Percentiles rank a stretch among this genome's conserved stretches.
phyloP scores from a whole-genome alignment of 2,888 invertebrate genomes.

The Tineola bisselliella region DNA sequence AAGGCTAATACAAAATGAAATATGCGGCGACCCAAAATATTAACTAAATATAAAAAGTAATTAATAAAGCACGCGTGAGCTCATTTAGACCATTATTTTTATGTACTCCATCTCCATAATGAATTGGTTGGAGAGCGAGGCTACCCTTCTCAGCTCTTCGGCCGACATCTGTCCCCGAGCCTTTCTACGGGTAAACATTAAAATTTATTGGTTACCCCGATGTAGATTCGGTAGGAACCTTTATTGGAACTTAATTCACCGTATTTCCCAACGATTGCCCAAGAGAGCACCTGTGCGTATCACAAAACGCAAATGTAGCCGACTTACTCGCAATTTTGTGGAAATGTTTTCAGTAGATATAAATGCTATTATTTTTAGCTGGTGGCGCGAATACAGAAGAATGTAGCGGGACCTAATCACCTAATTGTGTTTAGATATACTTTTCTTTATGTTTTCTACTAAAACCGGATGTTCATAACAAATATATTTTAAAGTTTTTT shows the following conservation, averaged over 20 bases:
- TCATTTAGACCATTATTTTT: background rate
- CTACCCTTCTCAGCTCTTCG: background rate
- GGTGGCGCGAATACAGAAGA: background rate
- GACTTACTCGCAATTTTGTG: background rate
- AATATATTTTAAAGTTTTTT: too few species aligned
- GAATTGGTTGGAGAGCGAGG: background rate
- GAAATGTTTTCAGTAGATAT: background rate
- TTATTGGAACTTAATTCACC: constrained; percentile 11
- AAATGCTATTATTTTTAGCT: background rate
- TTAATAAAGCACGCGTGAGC: background rate
- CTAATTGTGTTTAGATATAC: background rate
- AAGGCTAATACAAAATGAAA: too few species aligned
- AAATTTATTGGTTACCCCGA: constrained; percentile 4
- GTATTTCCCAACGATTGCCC: constrained; percentile 11
- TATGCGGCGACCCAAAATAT: background rate
- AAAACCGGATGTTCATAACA: too few species aligned
- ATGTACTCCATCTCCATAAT: background rate
- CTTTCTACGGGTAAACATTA: constrained; percentile 1
- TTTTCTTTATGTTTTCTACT: too few species aligned
- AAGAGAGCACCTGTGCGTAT: constrained; percentile 10
- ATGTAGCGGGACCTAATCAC: background rate
- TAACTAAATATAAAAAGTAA: background rate
- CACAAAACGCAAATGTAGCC: background rate
- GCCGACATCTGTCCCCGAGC: constrained; percentile 6
- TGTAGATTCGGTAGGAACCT: background rate